phyloP scores from a whole-genome alignment of 1,140 invertebrate species.

The Drosophila tristis region DNA sequence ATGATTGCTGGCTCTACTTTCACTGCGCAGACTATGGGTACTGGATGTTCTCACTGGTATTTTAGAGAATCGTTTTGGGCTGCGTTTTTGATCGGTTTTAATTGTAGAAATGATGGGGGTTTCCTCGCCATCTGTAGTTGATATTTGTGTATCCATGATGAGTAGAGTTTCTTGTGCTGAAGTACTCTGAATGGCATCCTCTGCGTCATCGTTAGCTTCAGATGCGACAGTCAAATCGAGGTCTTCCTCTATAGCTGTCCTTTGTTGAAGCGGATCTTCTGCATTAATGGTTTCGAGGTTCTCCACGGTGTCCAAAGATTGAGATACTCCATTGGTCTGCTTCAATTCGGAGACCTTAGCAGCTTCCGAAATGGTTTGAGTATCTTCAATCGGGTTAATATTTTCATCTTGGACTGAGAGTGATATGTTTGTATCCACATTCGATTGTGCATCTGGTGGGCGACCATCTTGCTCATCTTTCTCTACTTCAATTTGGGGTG shows the following conservation, averaged over 20 bases:
- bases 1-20: conserved; percentile 40
- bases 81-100: conserved; percentile 23
- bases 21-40: conserved; percentile 55
- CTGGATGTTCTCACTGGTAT: conserved; percentile 70
- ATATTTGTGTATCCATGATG: too few species aligned
- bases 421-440: too few species aligned
- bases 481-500: background rate
- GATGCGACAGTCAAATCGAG: too few species aligned
- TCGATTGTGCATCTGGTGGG: background rate
- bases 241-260: background rate
- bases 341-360: too few species aligned
- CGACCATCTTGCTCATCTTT: background rate
- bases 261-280: background rate
- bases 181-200: too few species aligned
- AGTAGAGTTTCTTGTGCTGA: background rate
- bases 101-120: background rate
- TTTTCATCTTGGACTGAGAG: background rate
- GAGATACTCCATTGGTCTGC: too few species aligned
- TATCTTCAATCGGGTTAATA: background rate
- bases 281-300: background rate
- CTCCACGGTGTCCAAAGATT: background rate
- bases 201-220: too few species aligned
- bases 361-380: background rate
- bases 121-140: background rate
- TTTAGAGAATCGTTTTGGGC: conserved; percentile 59